Conservation (phyloP, 2,113 vertebrate genomes). For the Aldabrachelys gigantea region DNA sequence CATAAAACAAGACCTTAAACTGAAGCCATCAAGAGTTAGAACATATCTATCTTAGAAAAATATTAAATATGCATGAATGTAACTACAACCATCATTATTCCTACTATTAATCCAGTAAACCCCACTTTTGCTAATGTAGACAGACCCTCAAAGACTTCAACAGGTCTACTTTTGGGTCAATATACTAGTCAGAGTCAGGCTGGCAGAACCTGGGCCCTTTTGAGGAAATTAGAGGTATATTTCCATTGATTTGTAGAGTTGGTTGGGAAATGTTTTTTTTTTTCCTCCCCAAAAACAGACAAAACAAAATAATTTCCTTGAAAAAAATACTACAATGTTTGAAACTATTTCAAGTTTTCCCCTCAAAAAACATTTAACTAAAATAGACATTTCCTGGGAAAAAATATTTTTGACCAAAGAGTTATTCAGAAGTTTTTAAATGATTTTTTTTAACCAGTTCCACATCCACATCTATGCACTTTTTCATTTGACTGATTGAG, state of each 20-base stretch:
- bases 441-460: constrained; percentile 15
- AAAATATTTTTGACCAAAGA: not conserved
- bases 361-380: not conserved
- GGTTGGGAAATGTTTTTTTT: not conserved
- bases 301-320: not conserved
- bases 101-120: not conserved
- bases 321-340: not conserved
- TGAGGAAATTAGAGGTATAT: constrained; percentile 3
- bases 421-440: not conserved
- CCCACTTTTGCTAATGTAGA: not conserved
- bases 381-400: not conserved
- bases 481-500: not conserved
- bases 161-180: constrained; percentile 31
- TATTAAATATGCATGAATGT: not conserved
- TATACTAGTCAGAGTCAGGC: not conserved
- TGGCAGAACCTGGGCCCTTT: not conserved
- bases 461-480: not conserved
- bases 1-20: not conserved
- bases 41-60: not conserved
- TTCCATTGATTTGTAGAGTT: not conserved
- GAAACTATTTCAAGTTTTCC: not conserved
- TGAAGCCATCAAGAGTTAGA: not conserved
- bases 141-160: not conserved
- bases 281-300: not conserved
- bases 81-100: not conserved